A percentile compares a stretch with the other conserved stretches of the same genome.
phyloP scores from a whole-genome alignment of 2,797 vertebrate species.

The Fistularia tabacaria region DNA sequence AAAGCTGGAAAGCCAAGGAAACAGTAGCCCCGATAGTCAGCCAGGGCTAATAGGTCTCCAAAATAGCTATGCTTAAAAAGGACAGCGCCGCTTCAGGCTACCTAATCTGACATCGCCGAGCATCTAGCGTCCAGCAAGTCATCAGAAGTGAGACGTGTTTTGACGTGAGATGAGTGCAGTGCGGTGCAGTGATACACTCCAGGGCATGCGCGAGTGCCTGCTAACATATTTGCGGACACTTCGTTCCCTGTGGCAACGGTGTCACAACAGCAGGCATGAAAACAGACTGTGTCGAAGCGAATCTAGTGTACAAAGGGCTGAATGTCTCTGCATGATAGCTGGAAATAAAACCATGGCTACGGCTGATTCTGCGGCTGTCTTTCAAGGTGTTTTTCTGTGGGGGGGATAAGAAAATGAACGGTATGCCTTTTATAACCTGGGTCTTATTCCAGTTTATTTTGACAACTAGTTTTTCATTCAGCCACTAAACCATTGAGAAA shows the following conservation, averaged over 20 bases:
- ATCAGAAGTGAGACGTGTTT: conserved; percentile 32
- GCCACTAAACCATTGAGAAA: too few species aligned
- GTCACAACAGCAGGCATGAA: conserved; percentile 44
- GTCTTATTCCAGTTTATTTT: background rate
- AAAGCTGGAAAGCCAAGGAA: conserved; percentile 52
- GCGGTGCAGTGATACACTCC: conserved; percentile 25
- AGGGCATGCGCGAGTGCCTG: conserved; percentile 10
- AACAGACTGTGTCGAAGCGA: conserved; percentile 34
- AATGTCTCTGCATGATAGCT: conserved; percentile 20
- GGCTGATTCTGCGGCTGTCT: conserved; percentile 3
- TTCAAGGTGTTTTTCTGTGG: background rate
- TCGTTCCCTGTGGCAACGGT: conserved; percentile 30
- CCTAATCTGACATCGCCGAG: conserved; percentile 36
- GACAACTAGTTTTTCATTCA: background rate
- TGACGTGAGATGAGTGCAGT: conserved; percentile 35
- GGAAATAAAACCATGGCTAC: conserved; percentile 14
- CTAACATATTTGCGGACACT: conserved; percentile 9
- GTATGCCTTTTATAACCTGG: background rate
- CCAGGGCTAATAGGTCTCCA: conserved; percentile 25
- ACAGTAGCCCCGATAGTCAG: conserved; percentile 49
- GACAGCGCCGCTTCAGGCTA: conserved; percentile 18
- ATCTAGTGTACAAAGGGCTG: conserved; percentile 27
- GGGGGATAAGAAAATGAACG: background rate
- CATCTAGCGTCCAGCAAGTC: conserved; percentile 43
- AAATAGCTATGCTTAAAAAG: conserved; percentile 14